phyloP scores from a whole-genome alignment of 2,888 invertebrate species.

The Cheiracanthium punctorium region DNA sequence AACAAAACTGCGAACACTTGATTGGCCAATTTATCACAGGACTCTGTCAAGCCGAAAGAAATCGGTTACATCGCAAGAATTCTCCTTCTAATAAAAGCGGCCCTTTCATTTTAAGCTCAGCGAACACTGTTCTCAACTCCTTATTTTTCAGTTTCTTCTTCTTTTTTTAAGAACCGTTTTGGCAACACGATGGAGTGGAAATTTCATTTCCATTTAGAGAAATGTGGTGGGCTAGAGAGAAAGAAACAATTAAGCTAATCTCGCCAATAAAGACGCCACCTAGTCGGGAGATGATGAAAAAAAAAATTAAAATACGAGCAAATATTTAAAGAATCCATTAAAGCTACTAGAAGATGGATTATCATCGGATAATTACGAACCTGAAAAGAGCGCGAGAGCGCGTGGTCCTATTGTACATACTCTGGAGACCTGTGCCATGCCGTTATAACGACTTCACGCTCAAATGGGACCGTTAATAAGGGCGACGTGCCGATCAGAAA shows the following conservation, averaged over 20 bases:
- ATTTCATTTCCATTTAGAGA: background rate
- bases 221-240: background rate
- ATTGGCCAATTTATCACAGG: background rate
- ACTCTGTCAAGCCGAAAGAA: background rate
- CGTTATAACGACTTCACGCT: conserved; percentile 41
- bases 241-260: conserved; percentile 62
- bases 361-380: conserved; percentile 57
- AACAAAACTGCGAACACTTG: background rate
- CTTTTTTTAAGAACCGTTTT: background rate
- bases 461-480: conserved; percentile 58
- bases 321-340: conserved; percentile 70
- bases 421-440: conserved; percentile 21
- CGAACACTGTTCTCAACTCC: background rate
- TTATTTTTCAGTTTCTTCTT: background rate
- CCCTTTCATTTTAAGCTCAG: background rate
- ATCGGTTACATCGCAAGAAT: background rate
- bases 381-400: conserved; percentile 38
- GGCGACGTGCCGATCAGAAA: conserved; percentile 45
- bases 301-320: conserved; percentile 27
- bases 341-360: conserved; percentile 59
- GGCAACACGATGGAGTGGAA: background rate
- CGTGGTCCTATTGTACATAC: conserved; percentile 22
- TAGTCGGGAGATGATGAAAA: background rate
- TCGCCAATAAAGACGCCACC: conserved; percentile 64
- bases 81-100: background rate